A percentile compares a stretch with the other conserved stretches of the same genome.
Conservation (phyloP, 2,888 invertebrate species). For the Latrodectus hesperus region DNA sequence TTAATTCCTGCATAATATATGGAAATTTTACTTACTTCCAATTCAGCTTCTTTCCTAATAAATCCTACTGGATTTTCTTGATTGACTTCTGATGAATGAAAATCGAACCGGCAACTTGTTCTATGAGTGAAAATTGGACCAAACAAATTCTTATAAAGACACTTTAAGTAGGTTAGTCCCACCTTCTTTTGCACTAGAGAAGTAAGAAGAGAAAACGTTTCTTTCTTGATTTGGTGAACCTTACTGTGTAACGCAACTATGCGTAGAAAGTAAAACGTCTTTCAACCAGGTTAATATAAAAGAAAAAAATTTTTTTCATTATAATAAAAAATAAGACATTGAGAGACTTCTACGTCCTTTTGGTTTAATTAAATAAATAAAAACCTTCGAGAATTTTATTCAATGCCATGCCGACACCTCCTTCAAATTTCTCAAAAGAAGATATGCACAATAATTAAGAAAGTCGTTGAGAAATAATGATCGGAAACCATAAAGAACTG, state of each 20-base stretch:
- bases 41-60: constrained; percentile 9
- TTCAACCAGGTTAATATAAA: constrained; percentile 30
- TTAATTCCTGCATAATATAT: background rate
- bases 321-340: constrained; percentile 29
- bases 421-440: background rate
- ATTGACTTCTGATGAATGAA: constrained; percentile 48
- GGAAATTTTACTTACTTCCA: background rate
- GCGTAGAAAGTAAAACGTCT: constrained; percentile 49
- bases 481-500: background rate
- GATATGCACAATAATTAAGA: background rate
- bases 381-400: constrained; percentile 37
- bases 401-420: constrained; percentile 17
- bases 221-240: constrained; percentile 61
- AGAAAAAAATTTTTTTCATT: constrained; percentile 29
- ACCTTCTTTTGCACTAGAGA: constrained; percentile 56
- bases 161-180: constrained; percentile 65
- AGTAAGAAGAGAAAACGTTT: constrained; percentile 26
- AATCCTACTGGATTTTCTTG: constrained; percentile 29
- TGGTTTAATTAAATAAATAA: background rate
- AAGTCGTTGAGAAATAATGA: background rate
- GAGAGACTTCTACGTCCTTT: constrained; percentile 32
- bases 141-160: constrained; percentile 62
- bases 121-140: constrained; percentile 53
- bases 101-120: constrained; percentile 14
- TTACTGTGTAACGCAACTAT: constrained; percentile 54